These are phyloP conservation scores for Panagrolaimus sp. DNA, from an alignment of 1,140 invertebrate genomes.

Conservation along the genomic window DNA sequence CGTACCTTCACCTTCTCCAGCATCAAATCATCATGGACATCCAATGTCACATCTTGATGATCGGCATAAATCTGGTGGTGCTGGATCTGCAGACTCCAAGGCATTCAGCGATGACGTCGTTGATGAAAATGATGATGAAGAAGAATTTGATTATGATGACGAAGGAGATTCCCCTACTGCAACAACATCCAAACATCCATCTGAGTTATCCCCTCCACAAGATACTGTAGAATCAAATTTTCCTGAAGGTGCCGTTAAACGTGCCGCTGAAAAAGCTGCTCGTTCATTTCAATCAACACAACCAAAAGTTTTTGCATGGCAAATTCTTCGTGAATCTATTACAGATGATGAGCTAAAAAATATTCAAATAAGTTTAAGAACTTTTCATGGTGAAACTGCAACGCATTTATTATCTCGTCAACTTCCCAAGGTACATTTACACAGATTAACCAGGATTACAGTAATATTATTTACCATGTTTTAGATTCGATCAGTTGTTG, in stretches of 20 bases:
- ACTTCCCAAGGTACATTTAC: constrained; percentile 45
- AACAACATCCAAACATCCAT: background rate
- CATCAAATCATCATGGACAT: background rate
- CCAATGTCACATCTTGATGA: no score
- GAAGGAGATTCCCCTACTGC: background rate
- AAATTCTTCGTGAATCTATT: constrained; percentile 55
- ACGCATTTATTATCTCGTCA: constrained; percentile 47
- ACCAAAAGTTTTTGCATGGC: constrained; percentile 58
- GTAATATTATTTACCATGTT: no score
- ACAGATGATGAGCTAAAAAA: constrained; percentile 57
- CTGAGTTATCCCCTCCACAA: background rate
- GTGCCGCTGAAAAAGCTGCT: constrained; percentile 56
- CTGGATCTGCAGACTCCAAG: background rate
- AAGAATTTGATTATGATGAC: background rate
- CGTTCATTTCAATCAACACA: constrained; percentile 55
- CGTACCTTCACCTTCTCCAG: background rate
- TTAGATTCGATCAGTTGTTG: constrained; percentile 55
- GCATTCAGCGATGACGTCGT: background rate
- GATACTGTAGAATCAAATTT: constrained; percentile 42
- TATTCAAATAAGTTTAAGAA: constrained; percentile 56
- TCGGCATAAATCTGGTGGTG: background rate
- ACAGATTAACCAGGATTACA: constrained; percentile 11
- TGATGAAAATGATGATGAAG: background rate
- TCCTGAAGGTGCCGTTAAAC: constrained; percentile 52
- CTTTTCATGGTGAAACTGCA: constrained; percentile 57